A percentile compares a stretch with the other conserved stretches of the same genome.
Conservation (phyloP, 2,113 vertebrate genomes). For the Syngnathoides biaculeatus region DNA sequence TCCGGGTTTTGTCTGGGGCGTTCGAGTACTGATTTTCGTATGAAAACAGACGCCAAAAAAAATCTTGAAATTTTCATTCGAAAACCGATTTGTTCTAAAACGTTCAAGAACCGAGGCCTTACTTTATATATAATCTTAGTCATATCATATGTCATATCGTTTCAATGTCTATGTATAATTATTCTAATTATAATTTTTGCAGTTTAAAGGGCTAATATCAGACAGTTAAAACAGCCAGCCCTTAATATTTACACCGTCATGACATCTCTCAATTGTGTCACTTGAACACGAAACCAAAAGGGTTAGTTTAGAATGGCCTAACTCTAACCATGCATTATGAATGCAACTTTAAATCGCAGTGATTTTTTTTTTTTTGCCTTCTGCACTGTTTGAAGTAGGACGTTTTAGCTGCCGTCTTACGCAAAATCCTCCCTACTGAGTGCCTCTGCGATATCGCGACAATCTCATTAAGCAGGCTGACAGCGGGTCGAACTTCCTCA, state of each 20-base stretch:
- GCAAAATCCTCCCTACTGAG: not conserved
- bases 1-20: too few relatives aligned
- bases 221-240: too few relatives aligned
- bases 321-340: not conserved
- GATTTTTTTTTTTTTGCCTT: not conserved
- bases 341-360: not conserved
- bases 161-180: too few relatives aligned
- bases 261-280: not conserved
- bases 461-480: not conserved
- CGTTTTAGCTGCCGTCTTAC: not conserved
- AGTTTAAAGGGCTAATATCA: too few relatives aligned
- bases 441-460: not conserved
- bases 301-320: not conserved
- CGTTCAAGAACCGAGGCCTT: too few relatives aligned
- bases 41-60: too few relatives aligned
- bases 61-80: too few relatives aligned
- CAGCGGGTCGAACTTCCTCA: slow-evolving; percentile 18
- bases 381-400: not conserved
- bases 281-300: not conserved
- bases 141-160: too few relatives aligned
- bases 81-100: too few relatives aligned
- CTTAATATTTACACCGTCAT: not conserved
- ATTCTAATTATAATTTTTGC: too few relatives aligned
- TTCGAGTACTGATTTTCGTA: too few relatives aligned
- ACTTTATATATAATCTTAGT: too few relatives aligned